Conservation (phyloP, 2,113 vertebrate genomes). For the Ondatra zibethicus region DNA sequence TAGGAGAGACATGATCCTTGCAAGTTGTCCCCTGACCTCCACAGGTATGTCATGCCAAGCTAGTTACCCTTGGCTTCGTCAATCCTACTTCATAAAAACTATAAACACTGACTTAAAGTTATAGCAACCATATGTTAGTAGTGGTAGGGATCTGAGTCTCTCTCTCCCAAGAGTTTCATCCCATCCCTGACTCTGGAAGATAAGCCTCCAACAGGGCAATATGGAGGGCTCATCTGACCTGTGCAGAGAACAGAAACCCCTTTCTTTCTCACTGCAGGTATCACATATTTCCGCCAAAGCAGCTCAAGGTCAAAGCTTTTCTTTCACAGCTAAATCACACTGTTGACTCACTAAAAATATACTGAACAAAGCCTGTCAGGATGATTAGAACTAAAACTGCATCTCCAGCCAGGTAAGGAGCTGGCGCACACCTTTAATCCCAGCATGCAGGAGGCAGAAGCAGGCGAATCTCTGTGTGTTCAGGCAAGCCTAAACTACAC, state of each 20-base stretch:
- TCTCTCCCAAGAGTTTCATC: neutral
- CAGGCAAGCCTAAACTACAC: too few relatives aligned
- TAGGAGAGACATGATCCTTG: too few relatives aligned
- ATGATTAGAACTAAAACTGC: neutral
- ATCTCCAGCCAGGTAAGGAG: neutral
- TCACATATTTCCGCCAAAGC: neutral
- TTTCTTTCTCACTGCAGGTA: neutral
- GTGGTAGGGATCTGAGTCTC: too few relatives aligned
- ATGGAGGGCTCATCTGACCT: neutral
- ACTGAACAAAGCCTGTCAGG: neutral
- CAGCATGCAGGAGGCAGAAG: too few relatives aligned
- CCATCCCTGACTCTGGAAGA: neutral
- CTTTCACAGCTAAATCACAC: neutral
- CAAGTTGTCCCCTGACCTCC: too few relatives aligned
- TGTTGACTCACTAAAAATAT: neutral
- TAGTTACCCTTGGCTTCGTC: too few relatives aligned
- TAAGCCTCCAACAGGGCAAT: neutral
- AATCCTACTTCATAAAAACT: too few relatives aligned
- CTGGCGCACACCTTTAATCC: neutral
- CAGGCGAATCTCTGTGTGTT: too few relatives aligned
- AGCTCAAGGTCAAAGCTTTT: neutral
- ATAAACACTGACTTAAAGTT: too few relatives aligned
- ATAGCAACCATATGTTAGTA: too few relatives aligned
- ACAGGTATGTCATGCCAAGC: too few relatives aligned
- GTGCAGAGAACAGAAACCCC: too few relatives aligned